Percentiles rank a stretch among this genome's conserved stretches.
These are phyloP conservation scores for Sarcophaga caerulescens DNA, from an alignment of 2,888 invertebrate genomes.

Conservation along the genomic window DNA sequence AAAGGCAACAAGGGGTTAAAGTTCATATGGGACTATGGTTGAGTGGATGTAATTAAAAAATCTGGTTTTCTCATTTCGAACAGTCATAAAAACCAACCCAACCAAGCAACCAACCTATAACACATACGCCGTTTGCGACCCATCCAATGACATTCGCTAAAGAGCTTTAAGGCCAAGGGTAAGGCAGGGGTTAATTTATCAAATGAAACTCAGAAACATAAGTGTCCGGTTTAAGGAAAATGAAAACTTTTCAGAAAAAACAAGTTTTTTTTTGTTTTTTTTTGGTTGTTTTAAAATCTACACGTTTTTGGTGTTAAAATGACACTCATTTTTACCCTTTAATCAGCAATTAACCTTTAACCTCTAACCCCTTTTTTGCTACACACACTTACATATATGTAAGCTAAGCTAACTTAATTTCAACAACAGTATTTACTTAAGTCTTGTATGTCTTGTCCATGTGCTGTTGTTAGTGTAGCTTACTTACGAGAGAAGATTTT, in stretches of 20 bases:
- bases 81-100: conserved; percentile 31
- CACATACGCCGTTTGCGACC: neutral
- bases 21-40: conserved; percentile 49
- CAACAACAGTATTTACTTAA: neutral
- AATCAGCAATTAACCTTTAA: conserved; percentile 65
- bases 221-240: conserved; percentile 65
- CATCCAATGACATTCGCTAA: conserved; percentile 59
- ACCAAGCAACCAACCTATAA: neutral
- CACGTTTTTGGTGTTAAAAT: conserved; percentile 49
- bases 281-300: neutral
- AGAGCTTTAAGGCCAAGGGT: conserved; percentile 30
- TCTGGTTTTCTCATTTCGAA: conserved; percentile 38
- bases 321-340: conserved; percentile 38
- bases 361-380: conserved; percentile 58
- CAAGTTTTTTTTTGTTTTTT: neutral
- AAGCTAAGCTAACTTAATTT: too few species aligned
- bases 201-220: neutral
- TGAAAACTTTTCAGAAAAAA: conserved; percentile 36
- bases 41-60: conserved; percentile 50
- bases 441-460: conserved; percentile 11
- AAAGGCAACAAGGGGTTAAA: conserved; percentile 48
- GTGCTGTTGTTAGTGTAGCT: conserved; percentile 17
- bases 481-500: conserved; percentile 45
- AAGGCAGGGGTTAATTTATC: conserved; percentile 50
- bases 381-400: conserved; percentile 14